Evolutionary conservation across 2,888 invertebrate species (phyloP), one percentile per base, ranked within the genome.

Genomic region (Ennomos quercinarius): DNA sequence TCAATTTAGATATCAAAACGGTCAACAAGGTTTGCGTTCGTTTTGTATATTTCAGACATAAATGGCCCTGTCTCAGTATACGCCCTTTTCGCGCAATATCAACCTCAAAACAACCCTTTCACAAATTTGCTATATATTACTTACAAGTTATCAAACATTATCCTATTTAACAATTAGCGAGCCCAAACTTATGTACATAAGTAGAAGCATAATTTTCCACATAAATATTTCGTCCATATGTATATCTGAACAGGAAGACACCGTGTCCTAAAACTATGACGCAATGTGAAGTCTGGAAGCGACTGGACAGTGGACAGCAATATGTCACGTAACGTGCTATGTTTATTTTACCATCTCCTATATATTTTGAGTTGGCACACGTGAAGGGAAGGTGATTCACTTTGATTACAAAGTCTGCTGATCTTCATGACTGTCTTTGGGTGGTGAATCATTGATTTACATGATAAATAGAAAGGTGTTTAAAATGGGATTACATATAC

Each of bases 361-460:
- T 57, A 52, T 57, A 52, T 51, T 57, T 43, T 43, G 52, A 42
- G 11, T 51, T 51, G 57, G 41, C 58, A 40, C 52, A 46, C 48
- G 48, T n/a, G 45, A 37, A 27, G 44, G n/a, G 46, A 51, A 43
- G 37, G 36, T 58, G 52, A 58, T 40, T 58, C 58, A 58, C 43
- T 53, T 43, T 35, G 39, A 48, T 53, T 44, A 50, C 46, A 46
- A 41, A 57, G 57, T 58, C 13, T 41, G 13, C 40, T 27, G 27
- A 27, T 27, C 8, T 12, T 34, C 41, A 34, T 46, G 42, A 9
- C 50, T 27, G 50, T 41, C 57, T 47, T 40, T 41, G 37, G 44
- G 36, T 27, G n/a, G 17, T 41, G 45, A 41, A n/a, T 51, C 50
- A 17, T 41, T 49, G 6, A 8, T 34, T 11, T 27, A 8, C 9